Base-by-base conservation (phyloP, 2,113 vertebrate genomes). In the Bungarus multicinctus region DNA sequence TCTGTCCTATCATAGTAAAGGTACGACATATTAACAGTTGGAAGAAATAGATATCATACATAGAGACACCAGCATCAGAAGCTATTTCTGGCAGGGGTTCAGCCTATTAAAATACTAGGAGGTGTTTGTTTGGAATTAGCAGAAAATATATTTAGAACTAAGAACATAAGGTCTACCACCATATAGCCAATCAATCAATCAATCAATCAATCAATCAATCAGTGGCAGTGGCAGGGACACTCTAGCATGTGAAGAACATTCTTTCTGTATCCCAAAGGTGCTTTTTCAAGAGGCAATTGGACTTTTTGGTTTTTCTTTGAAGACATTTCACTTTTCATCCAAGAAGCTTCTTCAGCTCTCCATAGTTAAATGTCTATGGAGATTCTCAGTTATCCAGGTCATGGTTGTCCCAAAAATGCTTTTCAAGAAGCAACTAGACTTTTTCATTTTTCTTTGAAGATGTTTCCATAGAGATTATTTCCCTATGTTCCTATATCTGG, bases 51-150 rank as follows among this genome's bases (percentile, higher is more conserved):
- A 89, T 74, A 54, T 94, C 53, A 69, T 93, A 81, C 92, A 0
- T 14, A 30, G 12, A 25, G n/a, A 85, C 16, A 8, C 50, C 18
- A 39, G 27, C 11, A 74, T 45, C 34, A 5, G 23, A 85, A 12
- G 7, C 34, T 14, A 43, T 91, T 91, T 43, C 74, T 91, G n/a
- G 69, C 81, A 0, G 52, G 52, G n/a, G 39, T 1, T 69, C 50
- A 88, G 93, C 25, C 47, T 93, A 95, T 94, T 85, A 30, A 95
- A 95, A 95, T 34, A 91, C 16, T 93, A 92, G 91, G 93, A 90
- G 94, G 93, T 92, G 47, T 95, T 95, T 90, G 96, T 92, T 89
- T 85, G 93, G 95, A 92, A 96, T 96, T 96, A 97, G 94, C 90
- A 92, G 92, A 94, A 91, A 89, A 90, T 90, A 95, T 94, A 92